A percentile compares a stretch with the other conserved stretches of the same genome.
Evolutionary conservation across 2,797 vertebrate genomes (phyloP).

Genomic region (Crenichthys baileyi): DNA sequence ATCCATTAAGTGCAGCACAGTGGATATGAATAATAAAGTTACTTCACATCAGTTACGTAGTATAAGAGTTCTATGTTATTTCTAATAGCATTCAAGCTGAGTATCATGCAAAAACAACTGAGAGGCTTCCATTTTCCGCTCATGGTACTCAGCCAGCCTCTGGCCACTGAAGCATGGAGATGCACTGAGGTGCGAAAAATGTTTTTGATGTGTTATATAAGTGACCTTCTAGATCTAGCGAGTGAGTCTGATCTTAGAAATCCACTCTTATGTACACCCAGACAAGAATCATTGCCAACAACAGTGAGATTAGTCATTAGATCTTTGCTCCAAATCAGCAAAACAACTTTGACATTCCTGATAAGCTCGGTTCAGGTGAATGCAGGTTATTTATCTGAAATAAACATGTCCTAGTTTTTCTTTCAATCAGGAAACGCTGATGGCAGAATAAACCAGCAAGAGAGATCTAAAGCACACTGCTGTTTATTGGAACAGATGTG

Average conservation of each 20-base stretch:
- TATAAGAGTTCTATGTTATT: slow-evolving; percentile 1
- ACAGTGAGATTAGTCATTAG: slow-evolving; percentile 37
- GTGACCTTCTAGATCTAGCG: slow-evolving; percentile 35
- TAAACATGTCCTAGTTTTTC: neutral
- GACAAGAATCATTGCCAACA: slow-evolving; percentile 1
- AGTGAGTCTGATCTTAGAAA: slow-evolving; percentile 43
- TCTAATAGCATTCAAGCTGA: neutral
- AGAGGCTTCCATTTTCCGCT: neutral
- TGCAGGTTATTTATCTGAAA: neutral
- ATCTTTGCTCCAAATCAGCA: slow-evolving; percentile 6
- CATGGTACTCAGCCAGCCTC: slow-evolving; percentile 5
- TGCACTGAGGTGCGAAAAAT: slow-evolving; percentile 57
- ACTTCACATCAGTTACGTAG: slow-evolving; percentile 3
- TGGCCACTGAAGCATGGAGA: slow-evolving; percentile 29
- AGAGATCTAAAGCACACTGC: slow-evolving; percentile 31
- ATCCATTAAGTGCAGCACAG: neutral
- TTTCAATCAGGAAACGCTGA: slow-evolving; percentile 23
- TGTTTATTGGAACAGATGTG: slow-evolving; percentile 14
- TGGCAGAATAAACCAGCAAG: slow-evolving; percentile 26
- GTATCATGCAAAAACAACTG: neutral
- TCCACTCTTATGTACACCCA: slow-evolving; percentile 39
- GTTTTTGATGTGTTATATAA: slow-evolving; percentile 65
- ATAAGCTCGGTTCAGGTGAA: neutral
- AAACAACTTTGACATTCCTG: slow-evolving; percentile 15
- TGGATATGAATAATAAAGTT: slow-evolving; percentile 1